Evolutionary conservation across 2,113 vertebrate species (phyloP).

Genomic region (Semicossyphus pulcher): DNA sequence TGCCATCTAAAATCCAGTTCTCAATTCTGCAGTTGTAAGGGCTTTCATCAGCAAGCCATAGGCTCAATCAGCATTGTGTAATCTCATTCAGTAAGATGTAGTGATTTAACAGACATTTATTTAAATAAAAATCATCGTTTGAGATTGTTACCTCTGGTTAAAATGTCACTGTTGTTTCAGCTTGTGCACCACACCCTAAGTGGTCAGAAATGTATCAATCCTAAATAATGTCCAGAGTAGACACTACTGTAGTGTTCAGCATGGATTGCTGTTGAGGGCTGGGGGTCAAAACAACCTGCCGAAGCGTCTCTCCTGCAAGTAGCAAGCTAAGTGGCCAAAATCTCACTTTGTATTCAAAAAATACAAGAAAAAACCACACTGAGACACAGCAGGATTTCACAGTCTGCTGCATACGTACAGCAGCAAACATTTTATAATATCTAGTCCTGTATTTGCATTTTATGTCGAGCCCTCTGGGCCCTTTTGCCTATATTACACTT

Average conservation of each 20-base stretch:
- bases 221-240: no score
- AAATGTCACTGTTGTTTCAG: no score
- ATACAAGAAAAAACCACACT: neutral
- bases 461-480: constrained; percentile 53
- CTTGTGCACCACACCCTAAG: no score
- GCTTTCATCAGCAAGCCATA: no score
- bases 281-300: neutral
- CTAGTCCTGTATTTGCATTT: constrained; percentile 53
- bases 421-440: constrained; percentile 12
- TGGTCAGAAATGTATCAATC: neutral
- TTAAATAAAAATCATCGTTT: no score
- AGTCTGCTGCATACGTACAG: neutral
- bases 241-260: neutral
- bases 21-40: no score
- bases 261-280: neutral
- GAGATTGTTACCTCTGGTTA: no score
- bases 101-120: no score
- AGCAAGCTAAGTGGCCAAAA: neutral
- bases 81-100: no score
- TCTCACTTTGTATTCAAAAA: neutral
- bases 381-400: constrained; percentile 27
- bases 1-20: no score
- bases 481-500: constrained; percentile 67
- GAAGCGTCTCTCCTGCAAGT: neutral
- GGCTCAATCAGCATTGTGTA: no score